Base-by-base conservation (phyloP, 2,797 vertebrate species). In the Lutjanus campechanus region DNA sequence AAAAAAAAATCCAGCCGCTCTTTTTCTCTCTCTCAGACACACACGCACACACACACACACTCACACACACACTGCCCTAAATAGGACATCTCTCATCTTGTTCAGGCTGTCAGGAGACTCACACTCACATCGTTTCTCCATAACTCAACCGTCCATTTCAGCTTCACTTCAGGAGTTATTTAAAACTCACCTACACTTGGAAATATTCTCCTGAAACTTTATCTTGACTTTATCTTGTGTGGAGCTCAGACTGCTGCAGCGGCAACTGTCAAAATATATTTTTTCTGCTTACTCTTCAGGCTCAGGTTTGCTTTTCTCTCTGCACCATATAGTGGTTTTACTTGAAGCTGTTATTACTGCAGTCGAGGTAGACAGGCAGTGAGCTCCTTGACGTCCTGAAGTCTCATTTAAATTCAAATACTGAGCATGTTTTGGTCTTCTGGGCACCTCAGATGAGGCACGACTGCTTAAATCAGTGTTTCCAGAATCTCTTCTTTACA, bases 261-360 rank as follows among this genome's bases (percentile, higher is more conserved):
- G 67, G 66, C 19, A 72, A 19, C 76, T 86, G 81, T 84, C 81
- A 84, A 55, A 82, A 61, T 67, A n/a, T 73, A 25, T 25, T 63
- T 73, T 77, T 82, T 56, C 46, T 44, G 15, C 61, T 64, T 17
- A 19, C 16, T 69, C 44, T 43, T 63, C 25, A 54, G 47, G 46
- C 64, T 69, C 17, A 60, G 29, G 54, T 73, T 79, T 74, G 36
- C 25, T 10, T 77, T 53, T 54, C 15, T 64, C 54, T 41, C 61
- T 70, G 56, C 66, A 58, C 2, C 11, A 1, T 13, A n/a, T 13
- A n/a, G 43, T 40, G 29, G 17, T 43, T 69, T 85, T 29, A 65
- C 59, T 81, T 36, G 20, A 50, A 43, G 22, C 9, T 20, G 7
- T 40, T 69, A 53, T 74, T 76, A 36, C 22, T 49, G 2, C 25